These are phyloP conservation scores for Deilephila porcellus DNA, from an alignment of 2,888 invertebrate species.

Conservation along the genomic window DNA sequence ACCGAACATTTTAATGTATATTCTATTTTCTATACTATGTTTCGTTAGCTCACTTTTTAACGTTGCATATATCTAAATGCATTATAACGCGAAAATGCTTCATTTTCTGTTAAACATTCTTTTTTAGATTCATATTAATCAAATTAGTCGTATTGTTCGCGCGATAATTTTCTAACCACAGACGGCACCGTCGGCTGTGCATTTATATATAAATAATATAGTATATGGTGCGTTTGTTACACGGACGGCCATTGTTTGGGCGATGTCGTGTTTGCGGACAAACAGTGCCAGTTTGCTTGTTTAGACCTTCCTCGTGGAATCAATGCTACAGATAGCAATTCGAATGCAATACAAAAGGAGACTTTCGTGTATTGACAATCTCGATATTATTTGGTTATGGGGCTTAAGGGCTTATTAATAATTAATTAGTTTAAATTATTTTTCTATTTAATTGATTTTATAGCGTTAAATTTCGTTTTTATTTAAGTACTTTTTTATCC, in stretches of 20 bases:
- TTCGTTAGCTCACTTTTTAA: too few species aligned
- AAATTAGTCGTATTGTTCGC: background rate
- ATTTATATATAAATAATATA: slow-evolving; percentile 29
- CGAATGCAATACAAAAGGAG: slow-evolving; percentile 24
- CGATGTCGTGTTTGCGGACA: slow-evolving; percentile 52
- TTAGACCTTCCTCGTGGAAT: slow-evolving; percentile 44
- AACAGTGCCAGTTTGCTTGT: slow-evolving; percentile 49
- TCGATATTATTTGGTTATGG: background rate
- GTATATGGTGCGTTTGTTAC: slow-evolving; percentile 31
- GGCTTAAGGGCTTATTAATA: background rate
- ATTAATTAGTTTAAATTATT: too few species aligned
- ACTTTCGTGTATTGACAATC: slow-evolving; percentile 1
- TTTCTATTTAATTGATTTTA: too few species aligned
- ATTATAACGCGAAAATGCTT: too few species aligned
- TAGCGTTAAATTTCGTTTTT: too few species aligned
- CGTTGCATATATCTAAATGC: too few species aligned
- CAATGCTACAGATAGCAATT: slow-evolving; percentile 39
- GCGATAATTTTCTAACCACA: background rate
- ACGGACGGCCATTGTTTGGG: slow-evolving; percentile 49
- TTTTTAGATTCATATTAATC: too few species aligned
- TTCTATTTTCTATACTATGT: too few species aligned
- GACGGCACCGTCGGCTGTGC: background rate
- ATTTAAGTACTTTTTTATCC: too few species aligned
- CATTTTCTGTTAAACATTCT: too few species aligned
- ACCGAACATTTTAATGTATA: too few species aligned